Conservation (phyloP, 2,113 vertebrate species). For the Phrynosoma blainvillii region DNA sequence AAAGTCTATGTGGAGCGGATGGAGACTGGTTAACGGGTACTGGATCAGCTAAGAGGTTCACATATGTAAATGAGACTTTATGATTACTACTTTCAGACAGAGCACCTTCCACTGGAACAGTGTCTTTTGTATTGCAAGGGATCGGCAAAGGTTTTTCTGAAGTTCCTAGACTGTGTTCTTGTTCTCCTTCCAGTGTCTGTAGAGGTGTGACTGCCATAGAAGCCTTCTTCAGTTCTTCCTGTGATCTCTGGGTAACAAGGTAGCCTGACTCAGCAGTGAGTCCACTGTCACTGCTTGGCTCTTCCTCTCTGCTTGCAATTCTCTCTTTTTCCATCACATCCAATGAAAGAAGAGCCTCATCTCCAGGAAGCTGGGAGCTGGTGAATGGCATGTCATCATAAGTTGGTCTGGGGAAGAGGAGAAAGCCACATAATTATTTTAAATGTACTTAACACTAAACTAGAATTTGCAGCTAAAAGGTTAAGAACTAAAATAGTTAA, state of each 20-base stretch:
- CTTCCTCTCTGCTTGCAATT: slow-evolving; percentile 60
- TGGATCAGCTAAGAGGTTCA: slow-evolving; percentile 55
- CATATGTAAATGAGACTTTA: slow-evolving; percentile 53
- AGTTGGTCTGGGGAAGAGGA: slow-evolving; percentile 75
- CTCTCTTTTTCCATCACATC: slow-evolving; percentile 63
- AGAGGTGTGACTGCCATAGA: slow-evolving; percentile 48
- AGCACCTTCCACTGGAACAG: slow-evolving; percentile 45
- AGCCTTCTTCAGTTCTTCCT: slow-evolving; percentile 38
- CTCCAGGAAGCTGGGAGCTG: slow-evolving; percentile 66
- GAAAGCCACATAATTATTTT: slow-evolving; percentile 31
- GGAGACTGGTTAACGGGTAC: slow-evolving; percentile 52
- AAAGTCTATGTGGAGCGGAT: slow-evolving; percentile 46
- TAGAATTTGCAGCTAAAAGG: slow-evolving; percentile 3
- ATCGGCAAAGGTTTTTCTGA: slow-evolving; percentile 33
- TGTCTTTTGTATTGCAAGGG: slow-evolving; percentile 46
- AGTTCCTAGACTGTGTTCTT: slow-evolving; percentile 45
- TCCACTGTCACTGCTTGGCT: slow-evolving; percentile 66
- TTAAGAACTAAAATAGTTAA: slow-evolving; percentile 25
- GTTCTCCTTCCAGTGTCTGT: slow-evolving; percentile 57
- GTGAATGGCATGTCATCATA: slow-evolving; percentile 81
- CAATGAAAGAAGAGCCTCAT: slow-evolving; percentile 65
- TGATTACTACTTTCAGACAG: slow-evolving; percentile 56
- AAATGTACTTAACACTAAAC: slow-evolving; percentile 28
- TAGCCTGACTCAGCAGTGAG: slow-evolving; percentile 31
- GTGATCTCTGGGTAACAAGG: slow-evolving; percentile 41